Evolutionary conservation across 1,140 invertebrate species (phyloP).

Genomic region (Drosophila subpulchrella): DNA sequence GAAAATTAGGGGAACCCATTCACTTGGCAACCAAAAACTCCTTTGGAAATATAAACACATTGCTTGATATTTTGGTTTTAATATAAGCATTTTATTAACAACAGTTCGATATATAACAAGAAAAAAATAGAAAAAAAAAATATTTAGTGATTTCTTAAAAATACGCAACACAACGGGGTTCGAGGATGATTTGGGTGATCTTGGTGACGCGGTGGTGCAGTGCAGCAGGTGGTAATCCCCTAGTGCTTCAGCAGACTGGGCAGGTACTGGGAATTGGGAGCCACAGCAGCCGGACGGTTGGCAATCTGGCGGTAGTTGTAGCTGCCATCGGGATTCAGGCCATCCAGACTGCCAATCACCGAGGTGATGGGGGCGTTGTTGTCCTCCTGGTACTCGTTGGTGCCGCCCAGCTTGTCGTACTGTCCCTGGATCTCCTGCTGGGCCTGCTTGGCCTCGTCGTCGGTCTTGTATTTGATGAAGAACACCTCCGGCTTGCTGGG

Average conservation of each 20-base stretch:
- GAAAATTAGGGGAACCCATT: no score
- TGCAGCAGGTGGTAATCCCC: background rate
- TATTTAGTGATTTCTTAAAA: slow-evolving; percentile 52
- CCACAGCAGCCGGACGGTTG: slow-evolving; percentile 24
- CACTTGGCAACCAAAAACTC: background rate
- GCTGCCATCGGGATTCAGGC: slow-evolving; percentile 77
- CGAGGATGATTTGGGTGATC: slow-evolving; percentile 8
- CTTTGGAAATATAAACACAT: background rate
- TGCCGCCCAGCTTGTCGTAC: slow-evolving; percentile 81
- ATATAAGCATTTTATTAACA: slow-evolving; percentile 59
- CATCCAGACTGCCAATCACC: slow-evolving; percentile 77
- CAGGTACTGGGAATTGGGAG: slow-evolving; percentile 60
- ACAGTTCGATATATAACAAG: slow-evolving; percentile 40
- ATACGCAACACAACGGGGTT: slow-evolving; percentile 58
- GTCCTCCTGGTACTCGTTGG: slow-evolving; percentile 80
- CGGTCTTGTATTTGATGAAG: slow-evolving; percentile 91
- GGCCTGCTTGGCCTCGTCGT: slow-evolving; percentile 85
- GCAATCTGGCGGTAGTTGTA: slow-evolving; percentile 76
- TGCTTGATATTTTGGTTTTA: slow-evolving; percentile 35
- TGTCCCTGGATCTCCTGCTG: slow-evolving; percentile 83
- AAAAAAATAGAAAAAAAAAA: slow-evolving; percentile 49
- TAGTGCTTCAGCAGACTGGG: slow-evolving; percentile 67
- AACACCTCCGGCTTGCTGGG: slow-evolving; percentile 91
- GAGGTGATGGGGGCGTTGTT: slow-evolving; percentile 77
- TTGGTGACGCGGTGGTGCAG: no score